These are phyloP conservation scores for Glyptemys insculpta DNA, from an alignment of 2,797 vertebrate genomes.

Conservation along the genomic window DNA sequence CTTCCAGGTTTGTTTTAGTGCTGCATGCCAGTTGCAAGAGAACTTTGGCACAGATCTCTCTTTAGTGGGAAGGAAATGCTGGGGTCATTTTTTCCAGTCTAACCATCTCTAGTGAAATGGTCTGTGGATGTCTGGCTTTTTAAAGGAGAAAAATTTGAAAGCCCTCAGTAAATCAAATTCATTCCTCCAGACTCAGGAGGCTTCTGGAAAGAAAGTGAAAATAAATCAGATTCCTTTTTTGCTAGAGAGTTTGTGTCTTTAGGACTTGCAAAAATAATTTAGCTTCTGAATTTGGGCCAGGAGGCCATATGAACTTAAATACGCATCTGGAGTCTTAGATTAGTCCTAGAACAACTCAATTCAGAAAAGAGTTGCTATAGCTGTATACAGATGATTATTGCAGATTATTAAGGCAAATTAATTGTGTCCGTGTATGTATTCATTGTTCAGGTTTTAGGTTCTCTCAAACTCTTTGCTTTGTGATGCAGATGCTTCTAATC, in stretches of 20 bases:
- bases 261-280: not conserved
- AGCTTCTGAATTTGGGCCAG: not conserved
- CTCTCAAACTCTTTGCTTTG: not conserved
- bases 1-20: slow-evolving; percentile 35
- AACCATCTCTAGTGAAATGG: not conserved
- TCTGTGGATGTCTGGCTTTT: not conserved
- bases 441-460: not conserved
- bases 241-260: not conserved
- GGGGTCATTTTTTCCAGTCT: slow-evolving; percentile 66
- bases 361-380: not conserved
- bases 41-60: slow-evolving; percentile 39
- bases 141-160: not conserved
- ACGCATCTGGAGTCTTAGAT: not conserved
- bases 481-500: not conserved
- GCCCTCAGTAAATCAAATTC: not conserved
- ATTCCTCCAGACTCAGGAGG: not conserved
- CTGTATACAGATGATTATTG: not conserved
- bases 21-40: slow-evolving; percentile 38
- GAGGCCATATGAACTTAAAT: not conserved
- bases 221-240: not conserved
- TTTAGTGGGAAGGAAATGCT: slow-evolving; percentile 54
- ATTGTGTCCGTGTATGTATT: not conserved
- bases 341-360: not conserved
- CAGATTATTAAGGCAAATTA: not conserved
- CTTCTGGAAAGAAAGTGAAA: not conserved